Base-by-base conservation (phyloP, 2,797 vertebrate genomes). In the Benthosema pterotum region DNA sequence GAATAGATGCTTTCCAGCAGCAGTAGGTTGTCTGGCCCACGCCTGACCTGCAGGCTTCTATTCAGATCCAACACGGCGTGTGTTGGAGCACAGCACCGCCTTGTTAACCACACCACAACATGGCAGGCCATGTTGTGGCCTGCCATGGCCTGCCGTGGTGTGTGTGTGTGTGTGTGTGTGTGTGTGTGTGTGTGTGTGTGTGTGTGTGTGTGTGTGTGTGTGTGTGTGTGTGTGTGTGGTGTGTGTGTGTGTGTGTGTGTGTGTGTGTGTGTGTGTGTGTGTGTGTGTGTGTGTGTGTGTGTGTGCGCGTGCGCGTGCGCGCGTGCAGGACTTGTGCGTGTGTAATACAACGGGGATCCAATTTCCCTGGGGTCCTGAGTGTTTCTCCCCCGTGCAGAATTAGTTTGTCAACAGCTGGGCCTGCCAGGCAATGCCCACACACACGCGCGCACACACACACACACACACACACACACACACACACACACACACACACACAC, bases 401-500 rank as follows among this genome's bases (percentile, higher is more conserved):
- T 57, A 32, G 62, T 54, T 60, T 74, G 69, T 63, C 69, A 80
- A 83, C 78, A 76, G 57, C 71, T 62, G 64, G 55, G 60, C 58
- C 17, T 59, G 25, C 63, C 51, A 69, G 69, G 57, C 55, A 13
- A 67, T 57, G 62, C 42, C 65, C 28, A 54, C 52, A 46, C 70
- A 42, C 28, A 6, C 28, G 8, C 28, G 7, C 28, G 7, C 28
- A 28, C 28, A 28, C 28, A 28, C 28, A 28, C 28, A 28, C 28
- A 28, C 28, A 28, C 28, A 11, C 32, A 8, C 32, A 32, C 32
- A 9, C 32, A 32, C 32, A 28, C 25, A 28, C 25, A 28, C 25
- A 28, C 25, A 28, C 25, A 28, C 25, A 28, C 25, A 28, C 25
- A 28, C 25, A 28, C 25, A 28, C 25, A 28, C 25, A 22, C 18